Conservation (phyloP, 2,888 invertebrate genomes). For the Drosophila vallismaia region DNA sequence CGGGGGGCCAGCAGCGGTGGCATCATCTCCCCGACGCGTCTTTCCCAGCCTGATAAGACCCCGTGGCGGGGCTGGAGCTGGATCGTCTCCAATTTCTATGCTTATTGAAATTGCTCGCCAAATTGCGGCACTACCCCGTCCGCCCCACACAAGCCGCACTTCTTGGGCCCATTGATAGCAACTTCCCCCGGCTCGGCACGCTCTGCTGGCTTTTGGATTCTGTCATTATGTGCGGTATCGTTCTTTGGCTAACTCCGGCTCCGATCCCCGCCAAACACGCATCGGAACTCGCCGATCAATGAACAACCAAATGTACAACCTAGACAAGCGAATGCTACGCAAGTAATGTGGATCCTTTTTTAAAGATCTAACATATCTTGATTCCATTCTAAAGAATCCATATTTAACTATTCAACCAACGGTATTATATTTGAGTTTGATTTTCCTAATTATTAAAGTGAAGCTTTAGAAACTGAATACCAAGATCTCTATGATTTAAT, state of each 20-base stretch:
- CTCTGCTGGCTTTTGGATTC: slow-evolving; percentile 56
- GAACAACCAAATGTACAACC: slow-evolving; percentile 20
- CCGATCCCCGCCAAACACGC: slow-evolving; percentile 26
- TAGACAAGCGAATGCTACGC: not conserved
- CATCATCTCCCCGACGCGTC: slow-evolving; percentile 26
- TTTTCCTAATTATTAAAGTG: too few species aligned
- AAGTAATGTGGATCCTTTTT: too few species aligned
- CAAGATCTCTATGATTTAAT: too few species aligned
- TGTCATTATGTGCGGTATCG: slow-evolving; percentile 71
- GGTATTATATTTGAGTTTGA: too few species aligned
- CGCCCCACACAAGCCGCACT: slow-evolving; percentile 31
- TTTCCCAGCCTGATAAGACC: slow-evolving; percentile 34
- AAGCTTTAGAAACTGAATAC: too few species aligned
- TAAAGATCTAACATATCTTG: too few species aligned
- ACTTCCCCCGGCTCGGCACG: slow-evolving; percentile 61
- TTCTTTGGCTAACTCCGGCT: slow-evolving; percentile 11
- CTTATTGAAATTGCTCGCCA: slow-evolving; percentile 62
- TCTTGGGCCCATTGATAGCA: slow-evolving; percentile 43
- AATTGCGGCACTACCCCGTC: slow-evolving; percentile 40
- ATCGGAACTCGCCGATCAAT: slow-evolving; percentile 33
- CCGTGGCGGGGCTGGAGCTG: slow-evolving; percentile 31
- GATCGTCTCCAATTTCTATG: slow-evolving; percentile 52
- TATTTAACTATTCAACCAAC: too few species aligned
- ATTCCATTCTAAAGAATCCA: too few species aligned
- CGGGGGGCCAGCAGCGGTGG: slow-evolving; percentile 36